Percentiles rank a stretch among this genome's conserved stretches.
These are phyloP conservation scores for Chamaea fasciata DNA, from an alignment of 2,113 vertebrate species.

Conservation along the genomic window DNA sequence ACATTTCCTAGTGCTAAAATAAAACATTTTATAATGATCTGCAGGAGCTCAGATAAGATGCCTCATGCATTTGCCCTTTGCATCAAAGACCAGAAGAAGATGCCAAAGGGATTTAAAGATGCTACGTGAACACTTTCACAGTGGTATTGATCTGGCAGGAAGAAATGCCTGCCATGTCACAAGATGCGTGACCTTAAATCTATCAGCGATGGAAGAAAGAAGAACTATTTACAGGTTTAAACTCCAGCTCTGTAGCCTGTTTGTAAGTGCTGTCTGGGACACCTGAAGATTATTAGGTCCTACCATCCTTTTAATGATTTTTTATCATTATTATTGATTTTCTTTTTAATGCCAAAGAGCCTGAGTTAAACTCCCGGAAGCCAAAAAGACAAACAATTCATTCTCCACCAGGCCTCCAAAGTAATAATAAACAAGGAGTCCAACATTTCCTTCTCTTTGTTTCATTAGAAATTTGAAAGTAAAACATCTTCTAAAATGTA, in stretches of 20 bases:
- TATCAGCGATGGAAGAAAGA: not conserved
- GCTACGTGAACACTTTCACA: not conserved
- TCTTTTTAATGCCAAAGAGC: not conserved
- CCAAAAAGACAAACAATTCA: not conserved
- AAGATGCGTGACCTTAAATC: not conserved
- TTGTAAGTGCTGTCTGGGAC: not conserved
- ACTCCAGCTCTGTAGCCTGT: not conserved
- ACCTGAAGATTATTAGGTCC: not conserved
- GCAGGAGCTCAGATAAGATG: not conserved
- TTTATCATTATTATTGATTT: not conserved
- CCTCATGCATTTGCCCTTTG: not conserved
- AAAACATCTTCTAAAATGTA: rapidly evolving
- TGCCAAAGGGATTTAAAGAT: not conserved
- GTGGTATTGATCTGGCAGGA: not conserved
- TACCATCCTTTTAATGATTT: not conserved
- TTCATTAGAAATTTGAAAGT: not conserved
- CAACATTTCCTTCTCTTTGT: not conserved
- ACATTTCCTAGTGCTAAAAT: not conserved
- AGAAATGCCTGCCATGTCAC: not conserved
- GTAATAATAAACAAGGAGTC: not conserved
- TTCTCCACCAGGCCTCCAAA: not conserved
- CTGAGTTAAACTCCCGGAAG: not conserved
- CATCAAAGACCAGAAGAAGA: not conserved
- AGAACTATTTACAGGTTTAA: not conserved
- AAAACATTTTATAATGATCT: not conserved